Conservation (phyloP, 2,113 vertebrate species). For the Connochaetes taurinus region DNA sequence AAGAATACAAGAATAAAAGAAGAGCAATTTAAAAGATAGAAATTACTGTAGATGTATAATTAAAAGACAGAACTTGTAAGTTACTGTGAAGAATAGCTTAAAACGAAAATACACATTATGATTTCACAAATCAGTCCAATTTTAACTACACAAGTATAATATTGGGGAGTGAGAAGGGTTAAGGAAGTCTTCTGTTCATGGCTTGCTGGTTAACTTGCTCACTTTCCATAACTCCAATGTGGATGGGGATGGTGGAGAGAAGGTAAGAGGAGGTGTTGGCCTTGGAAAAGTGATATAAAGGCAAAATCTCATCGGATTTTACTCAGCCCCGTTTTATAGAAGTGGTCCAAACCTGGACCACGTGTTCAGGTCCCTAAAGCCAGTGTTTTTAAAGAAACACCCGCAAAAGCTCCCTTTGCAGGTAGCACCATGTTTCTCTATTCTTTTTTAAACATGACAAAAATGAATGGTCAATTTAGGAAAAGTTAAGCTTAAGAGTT, state of each 20-base stretch:
- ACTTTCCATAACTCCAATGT: not conserved
- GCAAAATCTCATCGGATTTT: not conserved
- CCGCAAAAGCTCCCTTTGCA: not conserved
- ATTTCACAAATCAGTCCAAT: not conserved
- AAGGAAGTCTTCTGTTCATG: not conserved
- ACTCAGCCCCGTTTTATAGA: not conserved
- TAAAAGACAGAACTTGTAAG: not conserved
- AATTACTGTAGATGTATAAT: not conserved
- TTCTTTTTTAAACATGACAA: not conserved
- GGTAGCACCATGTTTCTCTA: not conserved
- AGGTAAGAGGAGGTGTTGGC: not conserved
- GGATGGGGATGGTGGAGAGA: not conserved
- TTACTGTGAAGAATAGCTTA: not conserved
- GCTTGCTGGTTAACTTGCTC: not conserved
- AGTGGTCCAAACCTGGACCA: not conserved
- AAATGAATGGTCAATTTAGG: not conserved
- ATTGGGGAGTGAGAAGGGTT: not conserved
- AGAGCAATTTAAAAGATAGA: not conserved
- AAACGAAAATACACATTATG: not conserved
- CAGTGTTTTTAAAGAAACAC: not conserved
- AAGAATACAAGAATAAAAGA: not conserved
- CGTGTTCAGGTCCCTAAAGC: not conserved
- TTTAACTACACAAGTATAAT: not conserved
- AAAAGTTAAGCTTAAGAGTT: not conserved
- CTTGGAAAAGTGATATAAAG: not conserved